Percentiles rank a stretch among this genome's conserved stretches.
phyloP scores from a whole-genome alignment of 1,140 invertebrate genomes.

The Colletes latitarsis region DNA sequence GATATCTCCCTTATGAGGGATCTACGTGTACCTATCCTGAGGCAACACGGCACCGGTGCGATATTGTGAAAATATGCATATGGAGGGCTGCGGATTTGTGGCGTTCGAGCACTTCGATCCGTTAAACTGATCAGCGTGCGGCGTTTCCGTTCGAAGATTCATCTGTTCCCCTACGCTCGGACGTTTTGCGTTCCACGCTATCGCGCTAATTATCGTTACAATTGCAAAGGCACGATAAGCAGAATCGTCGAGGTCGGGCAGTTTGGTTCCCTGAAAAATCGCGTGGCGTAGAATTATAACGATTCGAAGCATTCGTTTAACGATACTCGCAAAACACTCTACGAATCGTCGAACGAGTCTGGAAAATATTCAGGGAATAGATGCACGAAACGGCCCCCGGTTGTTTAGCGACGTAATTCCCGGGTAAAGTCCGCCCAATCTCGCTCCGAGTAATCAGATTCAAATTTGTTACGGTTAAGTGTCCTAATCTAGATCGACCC shows the following conservation, averaged over 20 bases:
- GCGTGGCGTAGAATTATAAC: too few species aligned
- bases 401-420: slow-evolving; percentile 17
- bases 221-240: slow-evolving; percentile 11
- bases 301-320: background rate
- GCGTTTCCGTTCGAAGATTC: slow-evolving; percentile 21
- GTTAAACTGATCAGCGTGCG: background rate
- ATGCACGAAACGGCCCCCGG: background rate
- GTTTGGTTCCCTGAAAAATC: background rate
- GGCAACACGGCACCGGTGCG: slow-evolving; percentile 64
- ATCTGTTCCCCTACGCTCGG: slow-evolving; percentile 8
- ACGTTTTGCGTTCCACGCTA: background rate
- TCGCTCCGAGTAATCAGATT: slow-evolving; percentile 49
- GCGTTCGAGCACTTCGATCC: slow-evolving; percentile 36
- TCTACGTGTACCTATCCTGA: slow-evolving; percentile 72
- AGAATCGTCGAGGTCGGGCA: background rate
- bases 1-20: slow-evolving; percentile 80
- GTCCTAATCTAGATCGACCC: slow-evolving; percentile 64
- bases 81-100: slow-evolving; percentile 67
- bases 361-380: background rate
- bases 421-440: slow-evolving; percentile 28
- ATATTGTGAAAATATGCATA: slow-evolving; percentile 78
- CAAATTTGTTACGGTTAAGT: slow-evolving; percentile 57
- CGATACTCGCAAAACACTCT: background rate
- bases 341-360: background rate
- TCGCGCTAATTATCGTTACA: slow-evolving; percentile 34